Evolutionary conservation across 2,888 invertebrate species (phyloP).

Genomic region (Athalia rosae): DNA sequence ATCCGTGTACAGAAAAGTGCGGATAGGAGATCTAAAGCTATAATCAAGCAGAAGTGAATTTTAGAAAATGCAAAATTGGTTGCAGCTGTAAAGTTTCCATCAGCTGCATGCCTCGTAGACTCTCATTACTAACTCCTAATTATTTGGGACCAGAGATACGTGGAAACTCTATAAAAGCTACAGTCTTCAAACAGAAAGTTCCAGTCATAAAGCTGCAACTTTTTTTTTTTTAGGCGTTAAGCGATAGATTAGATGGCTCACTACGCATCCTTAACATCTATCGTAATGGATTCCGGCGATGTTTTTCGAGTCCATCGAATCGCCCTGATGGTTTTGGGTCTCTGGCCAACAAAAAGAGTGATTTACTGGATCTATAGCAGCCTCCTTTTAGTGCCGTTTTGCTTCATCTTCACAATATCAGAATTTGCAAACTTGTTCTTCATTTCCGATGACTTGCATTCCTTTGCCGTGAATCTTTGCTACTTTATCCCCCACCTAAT

Average conservation of each 20-base stretch:
- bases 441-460: neutral
- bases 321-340: conserved; percentile 1
- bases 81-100: neutral
- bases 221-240: neutral
- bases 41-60: neutral
- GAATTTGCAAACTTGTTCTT: conserved; percentile 14
- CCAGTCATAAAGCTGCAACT: too few relatives aligned
- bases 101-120: neutral
- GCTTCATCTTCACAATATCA: neutral
- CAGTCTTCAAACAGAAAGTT: too few relatives aligned
- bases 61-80: neutral
- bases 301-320: neutral
- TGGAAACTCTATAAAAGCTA: too few relatives aligned
- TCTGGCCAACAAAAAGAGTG: neutral
- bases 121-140: neutral
- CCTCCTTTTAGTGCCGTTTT: neutral
- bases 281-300: neutral
- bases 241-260: neutral
- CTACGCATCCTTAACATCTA: neutral
- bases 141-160: too few relatives aligned
- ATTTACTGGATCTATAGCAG: neutral
- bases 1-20: too few relatives aligned
- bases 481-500: conserved; percentile 10
- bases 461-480: conserved; percentile 7
- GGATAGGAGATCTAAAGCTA: neutral